phyloP scores from a whole-genome alignment of 2,113 vertebrate species.

The Salvelinus alpinus region DNA sequence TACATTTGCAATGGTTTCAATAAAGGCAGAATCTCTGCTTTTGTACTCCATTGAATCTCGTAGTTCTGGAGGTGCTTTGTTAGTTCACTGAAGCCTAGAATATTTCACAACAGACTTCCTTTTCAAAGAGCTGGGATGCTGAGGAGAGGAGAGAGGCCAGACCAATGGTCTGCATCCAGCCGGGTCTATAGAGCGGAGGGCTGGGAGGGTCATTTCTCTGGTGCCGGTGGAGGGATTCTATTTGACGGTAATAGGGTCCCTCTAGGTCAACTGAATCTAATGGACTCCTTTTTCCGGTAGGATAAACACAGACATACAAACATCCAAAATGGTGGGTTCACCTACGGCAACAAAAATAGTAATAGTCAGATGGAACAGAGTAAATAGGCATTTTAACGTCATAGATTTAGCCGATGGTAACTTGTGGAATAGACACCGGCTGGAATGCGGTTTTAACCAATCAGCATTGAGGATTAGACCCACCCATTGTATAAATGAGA shows the following conservation, averaged over 20 bases:
- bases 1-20: background rate
- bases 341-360: slow-evolving; percentile 6
- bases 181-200: slow-evolving; percentile 29
- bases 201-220: slow-evolving; percentile 30
- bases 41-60: slow-evolving; percentile 45
- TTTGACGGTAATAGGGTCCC: slow-evolving; percentile 38
- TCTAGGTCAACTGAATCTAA: slow-evolving; percentile 41
- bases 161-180: slow-evolving; percentile 38
- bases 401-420: no score
- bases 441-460: no score
- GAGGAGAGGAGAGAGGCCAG: slow-evolving; percentile 27
- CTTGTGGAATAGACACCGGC: no score
- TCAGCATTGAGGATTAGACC: no score
- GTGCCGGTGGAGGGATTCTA: slow-evolving; percentile 42
- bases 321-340: slow-evolving; percentile 21
- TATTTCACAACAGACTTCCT: background rate
- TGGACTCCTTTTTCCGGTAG: slow-evolving; percentile 23
- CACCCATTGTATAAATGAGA: background rate
- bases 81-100: slow-evolving; percentile 20
- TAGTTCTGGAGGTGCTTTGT: slow-evolving; percentile 63
- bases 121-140: slow-evolving; percentile 37
- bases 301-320: slow-evolving; percentile 32
- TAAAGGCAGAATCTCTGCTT: slow-evolving; percentile 44
- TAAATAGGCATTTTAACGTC: no score
- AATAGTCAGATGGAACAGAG: no score